Conservation (phyloP, 2,888 invertebrate species). For the Timema cristinae region DNA sequence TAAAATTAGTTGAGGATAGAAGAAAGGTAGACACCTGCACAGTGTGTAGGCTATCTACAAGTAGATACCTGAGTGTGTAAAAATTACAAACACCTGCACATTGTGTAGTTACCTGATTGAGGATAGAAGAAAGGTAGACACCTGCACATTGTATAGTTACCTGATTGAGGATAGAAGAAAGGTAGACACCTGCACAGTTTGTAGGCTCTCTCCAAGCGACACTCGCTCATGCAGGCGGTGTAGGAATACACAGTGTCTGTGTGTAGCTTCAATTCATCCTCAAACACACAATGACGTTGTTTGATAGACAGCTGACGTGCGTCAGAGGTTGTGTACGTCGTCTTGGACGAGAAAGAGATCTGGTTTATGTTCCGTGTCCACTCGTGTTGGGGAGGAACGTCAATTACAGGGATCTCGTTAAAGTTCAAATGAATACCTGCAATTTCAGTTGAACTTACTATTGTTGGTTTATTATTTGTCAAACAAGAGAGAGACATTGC, state of each 20-base stretch:
- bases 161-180: constrained; percentile 60
- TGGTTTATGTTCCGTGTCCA: constrained; percentile 61
- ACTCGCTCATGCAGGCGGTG: constrained; percentile 69
- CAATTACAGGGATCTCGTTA: constrained; percentile 66
- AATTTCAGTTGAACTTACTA: neutral
- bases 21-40: too few relatives aligned
- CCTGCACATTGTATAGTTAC: constrained; percentile 42
- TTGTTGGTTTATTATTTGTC: neutral
- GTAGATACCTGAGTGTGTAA: too few relatives aligned
- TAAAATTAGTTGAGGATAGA: too few relatives aligned
- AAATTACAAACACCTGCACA: too few relatives aligned
- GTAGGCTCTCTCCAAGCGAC: constrained; percentile 62
- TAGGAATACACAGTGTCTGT: constrained; percentile 63
- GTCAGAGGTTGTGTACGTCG: constrained; percentile 72
- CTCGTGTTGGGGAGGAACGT: constrained; percentile 63
- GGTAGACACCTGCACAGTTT: constrained; percentile 67
- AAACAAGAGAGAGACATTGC: too few relatives aligned
- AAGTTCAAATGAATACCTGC: constrained; percentile 45
- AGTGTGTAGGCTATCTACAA: too few relatives aligned
- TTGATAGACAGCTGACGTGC: constrained; percentile 62
- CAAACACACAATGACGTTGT: constrained; percentile 69
- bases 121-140: too few relatives aligned
- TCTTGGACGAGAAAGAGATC: constrained; percentile 65
- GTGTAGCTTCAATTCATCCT: constrained; percentile 60
- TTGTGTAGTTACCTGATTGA: neutral